These are phyloP conservation scores for Pyralis farinalis DNA, from an alignment of 2,888 invertebrate genomes.

Conservation along the genomic window DNA sequence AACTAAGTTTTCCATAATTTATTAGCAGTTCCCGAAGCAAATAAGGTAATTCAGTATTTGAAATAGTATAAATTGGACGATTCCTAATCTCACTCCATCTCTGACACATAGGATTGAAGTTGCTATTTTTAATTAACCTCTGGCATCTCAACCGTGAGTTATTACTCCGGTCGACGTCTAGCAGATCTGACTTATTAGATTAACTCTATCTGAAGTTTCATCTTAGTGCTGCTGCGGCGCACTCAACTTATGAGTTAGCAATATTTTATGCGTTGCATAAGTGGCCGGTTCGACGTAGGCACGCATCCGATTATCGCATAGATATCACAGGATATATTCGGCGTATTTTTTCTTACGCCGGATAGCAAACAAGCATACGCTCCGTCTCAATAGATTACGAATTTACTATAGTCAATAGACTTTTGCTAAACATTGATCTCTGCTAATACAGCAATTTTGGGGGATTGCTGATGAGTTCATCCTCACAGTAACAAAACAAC, in stretches of 20 bases:
- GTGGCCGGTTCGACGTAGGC: constrained; percentile 38
- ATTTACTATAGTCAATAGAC: no score
- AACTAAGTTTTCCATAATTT: constrained; percentile 19
- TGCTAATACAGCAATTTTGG: no score
- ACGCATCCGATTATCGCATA: constrained; percentile 60
- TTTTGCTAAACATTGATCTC: no score
- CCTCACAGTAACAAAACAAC: no score
- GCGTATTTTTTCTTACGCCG: constrained; percentile 21
- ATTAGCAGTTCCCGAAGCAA: constrained; percentile 23
- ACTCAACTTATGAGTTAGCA: constrained; percentile 65
- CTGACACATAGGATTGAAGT: constrained; percentile 69
- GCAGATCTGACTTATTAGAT: constrained; percentile 79
- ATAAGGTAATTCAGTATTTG: constrained; percentile 26
- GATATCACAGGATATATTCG: constrained; percentile 47
- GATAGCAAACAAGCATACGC: no score
- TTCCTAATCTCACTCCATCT: constrained; percentile 63
- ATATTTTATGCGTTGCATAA: constrained; percentile 73
- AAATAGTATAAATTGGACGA: constrained; percentile 50
- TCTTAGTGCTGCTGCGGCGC: constrained; percentile 47
- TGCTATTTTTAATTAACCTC: constrained; percentile 81
- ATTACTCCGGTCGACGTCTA: constrained; percentile 69
- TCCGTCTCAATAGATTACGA: no score
- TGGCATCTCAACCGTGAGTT: constrained; percentile 71
- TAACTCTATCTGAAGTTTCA: constrained; percentile 72
- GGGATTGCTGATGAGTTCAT: no score